Evolutionary conservation across 2,888 invertebrate species (phyloP).

Genomic region (Harpagoxenus sublaevis): DNA sequence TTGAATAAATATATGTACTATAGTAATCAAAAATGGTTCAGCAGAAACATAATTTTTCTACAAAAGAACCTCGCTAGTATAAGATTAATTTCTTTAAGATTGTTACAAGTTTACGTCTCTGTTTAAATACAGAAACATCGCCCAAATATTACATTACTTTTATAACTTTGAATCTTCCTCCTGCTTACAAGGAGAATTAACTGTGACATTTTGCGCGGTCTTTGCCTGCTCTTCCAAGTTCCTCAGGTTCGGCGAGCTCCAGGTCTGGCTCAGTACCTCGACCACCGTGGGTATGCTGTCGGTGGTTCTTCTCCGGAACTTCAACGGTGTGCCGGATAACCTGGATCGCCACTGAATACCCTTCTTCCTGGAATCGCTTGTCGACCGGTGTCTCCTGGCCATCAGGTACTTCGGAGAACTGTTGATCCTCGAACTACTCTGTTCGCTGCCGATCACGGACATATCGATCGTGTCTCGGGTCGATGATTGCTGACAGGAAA

Average conservation of each 20-base stretch:
- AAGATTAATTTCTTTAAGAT: background rate
- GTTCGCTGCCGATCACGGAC: background rate
- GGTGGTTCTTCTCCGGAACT: slow-evolving; percentile 67
- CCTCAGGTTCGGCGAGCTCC: slow-evolving; percentile 76
- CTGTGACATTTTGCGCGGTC: background rate
- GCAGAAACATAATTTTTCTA: background rate
- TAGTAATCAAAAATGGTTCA: background rate
- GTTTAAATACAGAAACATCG: background rate
- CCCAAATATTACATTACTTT: slow-evolving; percentile 11
- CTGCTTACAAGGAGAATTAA: background rate
- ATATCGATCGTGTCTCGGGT: slow-evolving; percentile 45
- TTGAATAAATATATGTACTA: background rate
- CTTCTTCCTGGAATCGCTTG: slow-evolving; percentile 76
- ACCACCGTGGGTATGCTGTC: slow-evolving; percentile 74
- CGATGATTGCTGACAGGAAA: slow-evolving; percentile 63
- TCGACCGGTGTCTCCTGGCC: slow-evolving; percentile 77
- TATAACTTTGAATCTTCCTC: slow-evolving; percentile 26
- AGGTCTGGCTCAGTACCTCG: slow-evolving; percentile 71
- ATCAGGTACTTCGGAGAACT: slow-evolving; percentile 74
- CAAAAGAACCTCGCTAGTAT: background rate
- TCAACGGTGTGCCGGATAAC: background rate
- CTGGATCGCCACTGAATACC: slow-evolving; percentile 78
- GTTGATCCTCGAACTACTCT: slow-evolving; percentile 42
- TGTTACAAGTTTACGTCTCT: background rate
- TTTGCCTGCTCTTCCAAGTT: slow-evolving; percentile 34